Evolutionary conservation across 2,113 vertebrate species (phyloP), one percentile per base, ranked within the genome.

Genomic region (Notechis scutatus): DNA sequence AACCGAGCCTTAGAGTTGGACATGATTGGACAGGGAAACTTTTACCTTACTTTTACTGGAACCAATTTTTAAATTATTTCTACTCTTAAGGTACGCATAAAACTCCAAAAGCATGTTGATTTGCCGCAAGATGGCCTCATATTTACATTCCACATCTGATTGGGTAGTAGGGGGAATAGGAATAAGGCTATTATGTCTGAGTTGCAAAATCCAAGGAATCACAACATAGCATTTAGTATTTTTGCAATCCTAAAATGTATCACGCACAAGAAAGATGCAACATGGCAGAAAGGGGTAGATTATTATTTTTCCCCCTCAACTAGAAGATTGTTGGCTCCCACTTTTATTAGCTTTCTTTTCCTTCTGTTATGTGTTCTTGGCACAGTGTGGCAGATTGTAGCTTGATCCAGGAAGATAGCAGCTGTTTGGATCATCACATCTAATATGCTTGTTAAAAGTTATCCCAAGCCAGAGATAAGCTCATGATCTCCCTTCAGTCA

Each of bases 391-490:
- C 39, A 7, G 52, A 11, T 57, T 94, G 92, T 90, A 90, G 95
- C 94, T 92, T n/a, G 59, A 59, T 86, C 55, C 64, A 91, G 92
- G 92, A 56, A 93, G 69, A 89, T 94, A n/a, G 0, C 91, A 95
- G 94, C 94, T 96, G 93, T 69, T 88, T 61, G 86, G 39, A 93
- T 89, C 90, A 92, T 91, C 26, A 55, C 50, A 89, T 88, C 94
- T 89, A 86, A 39, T 3, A 12, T 61, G 88, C 93, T 94, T 88
- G 50, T 91, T 96, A 93, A 94, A 92, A 93, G 92, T 52, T 55
- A 86, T 39, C 59, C 94, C n/a, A 56, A 54, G 55, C 93, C 94
- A 92, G 34, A 88, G 88, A 93, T 89, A 91, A 90, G 34, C 81
- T 94, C 92, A n/a, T 87, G 18, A 87, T 89, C 92, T 52, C 64